Evolutionary conservation across 2,888 invertebrate species (phyloP), one percentile per base, ranked within the genome.

Genomic region (Acrobasis consociella): DNA sequence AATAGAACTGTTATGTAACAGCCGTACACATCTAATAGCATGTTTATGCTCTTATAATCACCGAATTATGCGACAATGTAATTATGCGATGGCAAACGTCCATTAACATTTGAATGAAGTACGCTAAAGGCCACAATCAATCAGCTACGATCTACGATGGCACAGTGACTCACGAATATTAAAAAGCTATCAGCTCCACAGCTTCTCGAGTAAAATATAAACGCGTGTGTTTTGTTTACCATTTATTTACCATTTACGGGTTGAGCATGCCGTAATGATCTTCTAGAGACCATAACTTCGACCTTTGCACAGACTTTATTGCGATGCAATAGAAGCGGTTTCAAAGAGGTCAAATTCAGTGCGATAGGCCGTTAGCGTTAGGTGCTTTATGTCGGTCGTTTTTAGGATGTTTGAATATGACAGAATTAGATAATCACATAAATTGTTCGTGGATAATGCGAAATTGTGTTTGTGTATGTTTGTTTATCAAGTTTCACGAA

Each of bases 121-220:
- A 38, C 64, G 58, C 61, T 62, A 55, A 55, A 49, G 63, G 65
- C 66, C 62, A 75, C 72, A 76, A 81, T 83, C 80, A 81, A 83
- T 83, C 79, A 80, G 73, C 73, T 62, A 60, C 56, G 42, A 31
- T 46, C 31, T 55, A 16, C 71, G 75, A 73, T 73, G 69, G 64
- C 63, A 74, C n/a, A 56, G 77, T 80, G 80, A 82, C 72, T 81
- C 78, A 76, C 71, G 68, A 69, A 71, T 77, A 82, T 83, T 82
- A 82, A 79, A 83, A 81, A 78, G 73, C 78, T 77, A 83, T 83
- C 78, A 81, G 74, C 72, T 63, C 60, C 66, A 61, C 68, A 69
- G 49, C 37, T 62, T 49, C 22, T 49, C 49, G 38, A 16, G 50
- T 50, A 60, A 49, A 60, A 60, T 50, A 50, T 50, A 16, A 15